Conservation (phyloP, 2,113 vertebrate species). For the mouse (Mus musculus) region GRCm39 chr3:142561001-142561500, state of each 20-base stretch:
- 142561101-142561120: background rate
- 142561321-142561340: constrained; percentile 4
- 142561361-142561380: constrained; percentile 6
- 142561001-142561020: background rate
- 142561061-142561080: too few species aligned
- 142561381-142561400: constrained; percentile 21
- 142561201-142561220: constrained; percentile 16
- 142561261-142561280: background rate
- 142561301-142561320: constrained; percentile 31
- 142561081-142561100: background rate
- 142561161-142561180: background rate
- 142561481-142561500: constrained; percentile 13
- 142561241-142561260: background rate
- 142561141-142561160: constrained; percentile 40
- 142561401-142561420: background rate
- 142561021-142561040: too few species aligned
- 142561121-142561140: constrained; percentile 5
- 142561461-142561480: background rate
- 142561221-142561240: background rate
- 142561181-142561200: background rate
- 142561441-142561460: constrained; percentile 23
- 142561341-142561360: constrained; percentile 2
- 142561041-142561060: background rate
- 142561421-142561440: constrained; percentile 4
- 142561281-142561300: background rate